Conservation (phyloP, 1,140 invertebrate genomes). For the Triops cancriformis region DNA sequence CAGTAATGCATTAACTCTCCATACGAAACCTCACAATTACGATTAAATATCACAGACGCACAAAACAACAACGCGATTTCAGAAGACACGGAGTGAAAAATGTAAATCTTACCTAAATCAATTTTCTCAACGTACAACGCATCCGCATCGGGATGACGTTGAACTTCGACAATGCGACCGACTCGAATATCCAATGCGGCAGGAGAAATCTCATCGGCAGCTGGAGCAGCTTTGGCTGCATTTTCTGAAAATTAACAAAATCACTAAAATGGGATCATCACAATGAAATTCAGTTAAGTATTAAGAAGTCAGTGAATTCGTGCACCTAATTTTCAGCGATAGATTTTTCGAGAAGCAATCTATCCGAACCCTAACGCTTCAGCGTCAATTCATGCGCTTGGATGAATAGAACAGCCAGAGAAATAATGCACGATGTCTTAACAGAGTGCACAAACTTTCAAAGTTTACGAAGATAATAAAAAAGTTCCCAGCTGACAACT, state of each 20-base stretch:
- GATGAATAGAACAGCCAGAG: neutral
- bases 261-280: no score
- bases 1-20: neutral
- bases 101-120: constrained; percentile 53
- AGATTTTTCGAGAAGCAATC: no score
- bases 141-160: constrained; percentile 93
- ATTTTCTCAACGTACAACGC: constrained; percentile 89
- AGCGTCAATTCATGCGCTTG: no score
- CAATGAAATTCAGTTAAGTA: no score
- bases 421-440: no score
- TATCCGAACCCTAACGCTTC: no score
- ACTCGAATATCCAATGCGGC: constrained; percentile 78
- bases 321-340: no score
- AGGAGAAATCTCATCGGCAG: constrained; percentile 56
- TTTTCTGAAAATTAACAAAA: neutral
- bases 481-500: neutral
- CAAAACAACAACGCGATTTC: neutral
- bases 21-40: neutral
- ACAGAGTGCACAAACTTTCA: no score
- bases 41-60: neutral
- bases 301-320: no score
- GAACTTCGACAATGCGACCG: constrained; percentile 80
- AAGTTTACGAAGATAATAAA: neutral
- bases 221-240: constrained; percentile 31
- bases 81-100: neutral